Percentiles rank a stretch among this genome's conserved stretches.
Conservation (phyloP, 2,797 vertebrate species). For the Dallia pectoralis region DNA sequence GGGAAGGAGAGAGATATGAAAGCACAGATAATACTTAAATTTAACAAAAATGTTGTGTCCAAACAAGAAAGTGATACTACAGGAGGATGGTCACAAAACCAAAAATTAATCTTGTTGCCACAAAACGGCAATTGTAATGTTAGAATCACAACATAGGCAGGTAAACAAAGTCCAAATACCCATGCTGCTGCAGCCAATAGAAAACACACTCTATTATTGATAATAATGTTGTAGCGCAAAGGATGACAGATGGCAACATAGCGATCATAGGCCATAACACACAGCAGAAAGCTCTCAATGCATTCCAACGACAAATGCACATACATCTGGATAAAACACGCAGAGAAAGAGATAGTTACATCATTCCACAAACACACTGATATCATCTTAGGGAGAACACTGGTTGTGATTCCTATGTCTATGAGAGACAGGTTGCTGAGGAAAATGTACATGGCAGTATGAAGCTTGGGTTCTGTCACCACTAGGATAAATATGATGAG, state of each 20-base stretch:
- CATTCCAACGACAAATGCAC: not conserved
- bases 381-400: constrained; percentile 21
- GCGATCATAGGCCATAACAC: constrained; percentile 10
- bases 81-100: constrained; percentile 15
- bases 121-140: not conserved
- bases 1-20: not conserved
- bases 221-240: constrained; percentile 9
- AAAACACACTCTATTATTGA: not conserved
- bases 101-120: not conserved
- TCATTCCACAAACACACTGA: not conserved
- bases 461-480: not conserved
- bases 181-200: not conserved
- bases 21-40: not conserved
- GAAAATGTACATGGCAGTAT: constrained; percentile 19
- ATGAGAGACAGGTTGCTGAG: constrained; percentile 1
- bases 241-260: constrained; percentile 18
- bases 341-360: not conserved
- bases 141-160: not conserved
- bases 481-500: not conserved
- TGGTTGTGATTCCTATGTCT: constrained; percentile 15
- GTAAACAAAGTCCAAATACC: not conserved
- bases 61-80: constrained; percentile 10
- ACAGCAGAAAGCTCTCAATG: not conserved
- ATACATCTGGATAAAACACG: not conserved
- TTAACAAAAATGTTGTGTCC: not conserved